Conservation (phyloP, 2,113 vertebrate species). For the Gobiocypris rarus region DNA sequence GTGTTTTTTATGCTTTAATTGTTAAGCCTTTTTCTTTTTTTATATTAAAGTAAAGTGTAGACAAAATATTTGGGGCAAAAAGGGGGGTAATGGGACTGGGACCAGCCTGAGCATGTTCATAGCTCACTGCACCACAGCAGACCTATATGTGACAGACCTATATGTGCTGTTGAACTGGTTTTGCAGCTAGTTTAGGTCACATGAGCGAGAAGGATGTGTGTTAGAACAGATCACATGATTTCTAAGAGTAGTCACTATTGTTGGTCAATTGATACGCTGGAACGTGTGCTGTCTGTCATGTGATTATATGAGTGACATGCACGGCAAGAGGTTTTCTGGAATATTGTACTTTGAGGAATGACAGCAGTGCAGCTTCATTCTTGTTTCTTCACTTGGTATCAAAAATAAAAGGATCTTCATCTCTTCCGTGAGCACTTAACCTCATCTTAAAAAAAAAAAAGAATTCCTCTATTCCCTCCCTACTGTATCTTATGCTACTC, state of each 20-base stretch:
- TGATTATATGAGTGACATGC: slow-evolving; percentile 36
- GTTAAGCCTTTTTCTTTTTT: background rate
- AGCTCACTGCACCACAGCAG: background rate
- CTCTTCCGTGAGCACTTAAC: too few relatives aligned
- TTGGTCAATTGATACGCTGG: slow-evolving; percentile 36
- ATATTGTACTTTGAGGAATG: background rate
- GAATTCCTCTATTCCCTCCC: too few relatives aligned
- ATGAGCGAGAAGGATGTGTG: background rate
- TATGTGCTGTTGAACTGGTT: background rate
- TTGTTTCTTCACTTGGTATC: background rate
- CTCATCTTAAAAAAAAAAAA: too few relatives aligned
- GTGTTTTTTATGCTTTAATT: background rate
- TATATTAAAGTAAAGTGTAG: background rate
- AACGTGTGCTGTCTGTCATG: slow-evolving; percentile 30
- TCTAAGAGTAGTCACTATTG: background rate
- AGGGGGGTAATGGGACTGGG: background rate
- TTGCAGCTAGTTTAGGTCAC: slow-evolving; percentile 3
- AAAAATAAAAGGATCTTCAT: background rate
- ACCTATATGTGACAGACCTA: background rate
- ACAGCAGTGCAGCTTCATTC: background rate
- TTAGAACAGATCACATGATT: slow-evolving; percentile 31
- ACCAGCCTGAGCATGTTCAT: background rate
- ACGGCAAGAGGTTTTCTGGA: background rate
- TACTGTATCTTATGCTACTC: too few relatives aligned
- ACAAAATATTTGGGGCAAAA: background rate